Conservation (phyloP, 2,797 vertebrate species). For the Poeciliopsis paucimaculata region DNA sequence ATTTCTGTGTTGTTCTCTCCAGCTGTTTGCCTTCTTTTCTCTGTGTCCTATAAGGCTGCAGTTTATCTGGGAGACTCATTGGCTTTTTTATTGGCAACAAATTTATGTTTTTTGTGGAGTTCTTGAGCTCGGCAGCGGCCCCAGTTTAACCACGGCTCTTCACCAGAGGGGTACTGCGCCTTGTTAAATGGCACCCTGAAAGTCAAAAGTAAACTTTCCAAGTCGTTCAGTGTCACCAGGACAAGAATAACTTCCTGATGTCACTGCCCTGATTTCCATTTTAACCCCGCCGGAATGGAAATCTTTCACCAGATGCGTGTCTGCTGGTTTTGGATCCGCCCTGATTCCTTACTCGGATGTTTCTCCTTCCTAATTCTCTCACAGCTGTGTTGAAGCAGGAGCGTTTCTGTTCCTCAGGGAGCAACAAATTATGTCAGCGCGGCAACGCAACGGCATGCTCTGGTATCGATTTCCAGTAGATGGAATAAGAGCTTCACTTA, state of each 20-base stretch:
- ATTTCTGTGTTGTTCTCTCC: conserved; percentile 10
- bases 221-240: not conserved
- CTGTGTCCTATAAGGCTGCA: conserved; percentile 15
- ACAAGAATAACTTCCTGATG: conserved; percentile 13
- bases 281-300: not conserved
- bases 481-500: conserved; percentile 52
- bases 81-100: conserved; percentile 37
- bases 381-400: not conserved
- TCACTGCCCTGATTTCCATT: not conserved
- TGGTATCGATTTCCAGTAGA: conserved; percentile 62
- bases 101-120: conserved; percentile 41
- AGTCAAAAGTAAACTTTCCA: not conserved
- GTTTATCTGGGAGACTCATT: conserved; percentile 14
- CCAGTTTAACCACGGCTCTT: conserved; percentile 18
- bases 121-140: conserved; percentile 41
- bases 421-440: conserved; percentile 42
- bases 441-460: conserved; percentile 48
- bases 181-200: conserved; percentile 14
- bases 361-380: not conserved
- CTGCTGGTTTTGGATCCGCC: not conserved
- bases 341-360: not conserved
- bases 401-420: conserved; percentile 36
- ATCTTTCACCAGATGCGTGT: not conserved
- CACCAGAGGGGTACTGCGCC: conserved; percentile 1
- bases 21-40: conserved; percentile 10